A percentile compares a stretch with the other conserved stretches of the same genome.
Evolutionary conservation across 2,888 invertebrate genomes (phyloP).

Genomic region (Timema podura): DNA sequence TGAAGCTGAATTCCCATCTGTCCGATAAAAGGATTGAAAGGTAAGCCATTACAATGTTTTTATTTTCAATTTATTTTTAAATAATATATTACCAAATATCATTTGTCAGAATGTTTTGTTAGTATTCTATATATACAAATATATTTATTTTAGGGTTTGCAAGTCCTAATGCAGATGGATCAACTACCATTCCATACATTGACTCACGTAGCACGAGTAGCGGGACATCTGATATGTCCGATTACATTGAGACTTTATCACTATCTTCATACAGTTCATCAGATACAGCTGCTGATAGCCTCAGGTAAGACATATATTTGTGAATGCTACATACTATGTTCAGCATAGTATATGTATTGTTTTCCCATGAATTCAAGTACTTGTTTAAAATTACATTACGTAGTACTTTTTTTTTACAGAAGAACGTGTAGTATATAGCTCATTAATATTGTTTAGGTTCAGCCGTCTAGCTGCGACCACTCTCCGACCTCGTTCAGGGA

Average conservation of each 20-base stretch:
- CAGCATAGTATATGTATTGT: too few relatives aligned
- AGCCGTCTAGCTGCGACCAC: conserved; percentile 49
- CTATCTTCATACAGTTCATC: conserved; percentile 76
- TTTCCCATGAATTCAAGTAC: too few relatives aligned
- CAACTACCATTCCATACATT: conserved; percentile 53
- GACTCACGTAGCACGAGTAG: conserved; percentile 76
- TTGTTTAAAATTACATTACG: too few relatives aligned
- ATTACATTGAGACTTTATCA: conserved; percentile 79
- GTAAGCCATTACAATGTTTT: conserved; percentile 36
- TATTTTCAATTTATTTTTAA: too few relatives aligned
- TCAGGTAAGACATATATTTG: conserved; percentile 38
- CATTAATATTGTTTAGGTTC: conserved; percentile 30
- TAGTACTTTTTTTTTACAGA: too few relatives aligned
- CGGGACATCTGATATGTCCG: conserved; percentile 84
- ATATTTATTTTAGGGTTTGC: conserved; percentile 41
- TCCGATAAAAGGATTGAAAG: conserved; percentile 56
- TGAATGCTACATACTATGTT: too few relatives aligned
- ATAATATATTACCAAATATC: too few relatives aligned
- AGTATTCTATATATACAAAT: too few relatives aligned
- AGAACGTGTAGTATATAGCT: too few relatives aligned
- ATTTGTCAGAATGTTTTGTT: too few relatives aligned
- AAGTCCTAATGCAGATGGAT: conserved; percentile 47
- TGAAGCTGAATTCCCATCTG: conserved; percentile 72
- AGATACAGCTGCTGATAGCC: conserved; percentile 57
- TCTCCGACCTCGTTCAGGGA: conserved; percentile 77